Base-by-base conservation (phyloP, 1,140 invertebrate genomes). In the Microplitis mediator region DNA sequence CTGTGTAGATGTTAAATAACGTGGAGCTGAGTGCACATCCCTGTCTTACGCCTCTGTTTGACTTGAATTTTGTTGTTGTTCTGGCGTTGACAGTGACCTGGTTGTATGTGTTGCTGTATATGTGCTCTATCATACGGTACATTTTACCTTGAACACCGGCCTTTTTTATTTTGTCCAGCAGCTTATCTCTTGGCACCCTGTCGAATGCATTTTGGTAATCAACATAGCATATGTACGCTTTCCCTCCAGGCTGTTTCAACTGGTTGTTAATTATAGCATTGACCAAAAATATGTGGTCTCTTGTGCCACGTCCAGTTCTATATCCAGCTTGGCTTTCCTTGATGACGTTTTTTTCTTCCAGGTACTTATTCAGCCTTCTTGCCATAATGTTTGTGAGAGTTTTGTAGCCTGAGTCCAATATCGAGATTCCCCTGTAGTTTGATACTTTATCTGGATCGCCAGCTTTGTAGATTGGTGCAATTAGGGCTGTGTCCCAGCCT, bases 401-500 rank as follows among this genome's bases (percentile, higher is more conserved):
- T 54, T 79, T 79, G 32, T 74, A 77, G n/a, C 62, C 63, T 31
- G 58, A 45, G 3, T 65, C 63, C 34, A 75, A 51, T 35, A 77
- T 13, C 4, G 66, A 74, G 9, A 79, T 61, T 9, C 69, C 58
- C 51, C 74, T 77, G 34, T 73, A 79, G 31, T 77, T 74, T 9
- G 35, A 35, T n/a, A 31, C 34, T 9, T 60, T 63, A 3, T 67
- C 45, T 62, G 9, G 45, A 8, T 74, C 66, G 11, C 64, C 63
- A 69, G 35, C 69, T 54, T 78, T 78, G n/a, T 68, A 64, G 1
- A 78, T 69, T 6, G 69, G 60, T 9, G 51, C 71, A 9, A 75
- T 71, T 62, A 34, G 73, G 1, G 70, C 60, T 13, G 14, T 16
- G 4, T 50, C 11, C 60, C 74, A 74, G 6, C 54, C 52, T 1